These are phyloP conservation scores for Channallabes apus DNA, from an alignment of 2,797 vertebrate species.

Conservation along the genomic window DNA sequence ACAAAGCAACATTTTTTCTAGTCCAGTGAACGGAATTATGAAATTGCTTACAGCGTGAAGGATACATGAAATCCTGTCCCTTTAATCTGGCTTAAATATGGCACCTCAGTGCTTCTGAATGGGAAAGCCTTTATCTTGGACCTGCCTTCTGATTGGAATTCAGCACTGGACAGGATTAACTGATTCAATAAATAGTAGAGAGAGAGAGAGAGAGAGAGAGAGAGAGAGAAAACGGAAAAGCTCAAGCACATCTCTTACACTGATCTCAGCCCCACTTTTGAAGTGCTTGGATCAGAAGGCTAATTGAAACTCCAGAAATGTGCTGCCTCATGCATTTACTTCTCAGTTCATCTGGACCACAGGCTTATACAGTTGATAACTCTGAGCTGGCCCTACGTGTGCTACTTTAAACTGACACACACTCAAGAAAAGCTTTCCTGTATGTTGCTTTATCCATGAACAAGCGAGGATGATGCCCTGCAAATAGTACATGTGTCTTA, in stretches of 20 bases:
- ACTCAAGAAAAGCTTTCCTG: not conserved
- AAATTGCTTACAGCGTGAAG: not conserved
- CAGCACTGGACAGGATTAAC: not conserved
- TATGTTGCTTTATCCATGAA: not conserved
- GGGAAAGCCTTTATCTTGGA: slow-evolving; percentile 9
- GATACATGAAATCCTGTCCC: slow-evolving; percentile 6
- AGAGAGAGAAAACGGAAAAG: not conserved
- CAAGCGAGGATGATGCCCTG: not conserved
- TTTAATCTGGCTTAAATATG: slow-evolving; percentile 19
- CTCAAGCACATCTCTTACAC: not conserved
- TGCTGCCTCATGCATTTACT: not conserved
- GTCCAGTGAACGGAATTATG: slow-evolving; percentile 1
- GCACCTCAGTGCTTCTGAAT: slow-evolving; percentile 14
- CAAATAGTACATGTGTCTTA: not conserved
- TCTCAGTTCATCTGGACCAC: slow-evolving; percentile 6
- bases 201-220: not conserved
- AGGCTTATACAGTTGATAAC: not conserved
- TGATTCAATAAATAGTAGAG: not conserved
- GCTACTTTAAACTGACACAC: not conserved
- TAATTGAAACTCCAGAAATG: slow-evolving; percentile 13
- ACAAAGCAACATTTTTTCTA: not conserved
- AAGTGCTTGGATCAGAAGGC: not conserved
- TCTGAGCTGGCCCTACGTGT: not conserved
- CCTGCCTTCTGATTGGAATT: not conserved
- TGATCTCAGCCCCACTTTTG: not conserved